phyloP scores from a whole-genome alignment of 2,113 vertebrate species.

The Protobothrops flavoviridis region DNA sequence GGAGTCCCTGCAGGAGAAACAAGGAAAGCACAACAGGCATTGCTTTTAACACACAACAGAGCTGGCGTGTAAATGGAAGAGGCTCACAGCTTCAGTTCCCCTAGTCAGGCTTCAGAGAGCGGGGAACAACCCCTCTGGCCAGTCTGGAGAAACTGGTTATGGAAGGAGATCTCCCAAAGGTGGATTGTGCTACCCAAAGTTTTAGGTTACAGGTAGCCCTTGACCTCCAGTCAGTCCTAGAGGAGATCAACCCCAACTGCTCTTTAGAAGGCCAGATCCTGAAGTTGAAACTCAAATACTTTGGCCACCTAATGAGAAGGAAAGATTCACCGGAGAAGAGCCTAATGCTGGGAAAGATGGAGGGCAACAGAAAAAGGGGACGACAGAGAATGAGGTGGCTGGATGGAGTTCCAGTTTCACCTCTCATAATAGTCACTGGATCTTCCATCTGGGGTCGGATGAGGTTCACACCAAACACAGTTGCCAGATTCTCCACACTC shows the following conservation, averaged over 20 bases:
- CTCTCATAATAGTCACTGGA: conserved; percentile 91
- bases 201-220: not conserved
- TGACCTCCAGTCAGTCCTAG: too few relatives aligned
- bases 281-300: too few relatives aligned
- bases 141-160: not conserved
- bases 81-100: not conserved
- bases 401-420: conserved; percentile 59
- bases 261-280: too few relatives aligned
- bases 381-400: too few relatives aligned
- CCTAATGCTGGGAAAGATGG: too few relatives aligned
- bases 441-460: conserved; percentile 90
- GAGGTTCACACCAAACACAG: conserved; percentile 95
- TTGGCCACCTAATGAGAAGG: too few relatives aligned
- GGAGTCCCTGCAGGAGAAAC: conserved; percentile 78
- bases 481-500: conserved; percentile 96
- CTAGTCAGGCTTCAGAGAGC: not conserved
- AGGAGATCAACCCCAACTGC: too few relatives aligned
- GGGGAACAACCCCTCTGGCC: not conserved
- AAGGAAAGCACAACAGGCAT: not conserved
- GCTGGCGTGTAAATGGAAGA: not conserved
- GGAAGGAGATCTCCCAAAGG: not conserved
- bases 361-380: too few relatives aligned
- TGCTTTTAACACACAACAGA: not conserved
- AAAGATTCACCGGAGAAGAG: too few relatives aligned
- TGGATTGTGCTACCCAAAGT: not conserved